Percentiles rank a stretch among this genome's conserved stretches.
These are phyloP conservation scores for Caenorhabditis imperialis DNA, from an alignment of 2,888 invertebrate species.

Conservation along the genomic window DNA sequence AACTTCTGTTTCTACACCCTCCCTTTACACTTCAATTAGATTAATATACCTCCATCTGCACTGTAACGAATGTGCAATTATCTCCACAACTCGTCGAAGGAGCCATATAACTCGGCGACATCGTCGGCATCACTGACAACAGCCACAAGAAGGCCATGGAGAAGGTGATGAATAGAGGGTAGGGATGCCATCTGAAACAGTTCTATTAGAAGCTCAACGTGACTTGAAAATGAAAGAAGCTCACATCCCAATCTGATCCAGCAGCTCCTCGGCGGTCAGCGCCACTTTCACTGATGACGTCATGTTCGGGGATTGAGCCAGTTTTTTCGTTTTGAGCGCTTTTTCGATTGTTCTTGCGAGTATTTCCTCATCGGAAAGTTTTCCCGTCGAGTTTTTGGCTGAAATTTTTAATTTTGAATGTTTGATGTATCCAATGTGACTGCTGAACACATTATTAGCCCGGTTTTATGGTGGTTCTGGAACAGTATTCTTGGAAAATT, in stretches of 20 bases:
- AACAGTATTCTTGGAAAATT: no score
- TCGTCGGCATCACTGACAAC: conserved; percentile 60
- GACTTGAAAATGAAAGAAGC: no score
- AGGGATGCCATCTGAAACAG: conserved; percentile 55
- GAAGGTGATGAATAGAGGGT: conserved; percentile 57
- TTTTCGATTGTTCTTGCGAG: conserved; percentile 39
- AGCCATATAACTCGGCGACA: conserved; percentile 61
- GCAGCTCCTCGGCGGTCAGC: conserved; percentile 41
- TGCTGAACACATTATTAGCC: no score
- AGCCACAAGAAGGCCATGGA: conserved; percentile 63
- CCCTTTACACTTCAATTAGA: no score
- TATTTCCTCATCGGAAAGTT: conserved; percentile 41
- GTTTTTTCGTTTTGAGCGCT: conserved; percentile 29
- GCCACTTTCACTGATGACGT: conserved; percentile 45
- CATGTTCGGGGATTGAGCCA: conserved; percentile 31
- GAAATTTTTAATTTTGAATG: no score
- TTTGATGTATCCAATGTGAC: no score
- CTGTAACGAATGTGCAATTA: conserved; percentile 55
- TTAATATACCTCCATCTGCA: conserved; percentile 61
- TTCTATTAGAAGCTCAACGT: no score
- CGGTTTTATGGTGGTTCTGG: no score
- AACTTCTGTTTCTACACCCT: no score
- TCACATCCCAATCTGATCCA: conserved; percentile 55
- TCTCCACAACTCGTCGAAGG: conserved; percentile 42
- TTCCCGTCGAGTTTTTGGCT: conserved; percentile 27